Conservation (phyloP, 2,888 invertebrate species). For the Hecatera dysodea region DNA sequence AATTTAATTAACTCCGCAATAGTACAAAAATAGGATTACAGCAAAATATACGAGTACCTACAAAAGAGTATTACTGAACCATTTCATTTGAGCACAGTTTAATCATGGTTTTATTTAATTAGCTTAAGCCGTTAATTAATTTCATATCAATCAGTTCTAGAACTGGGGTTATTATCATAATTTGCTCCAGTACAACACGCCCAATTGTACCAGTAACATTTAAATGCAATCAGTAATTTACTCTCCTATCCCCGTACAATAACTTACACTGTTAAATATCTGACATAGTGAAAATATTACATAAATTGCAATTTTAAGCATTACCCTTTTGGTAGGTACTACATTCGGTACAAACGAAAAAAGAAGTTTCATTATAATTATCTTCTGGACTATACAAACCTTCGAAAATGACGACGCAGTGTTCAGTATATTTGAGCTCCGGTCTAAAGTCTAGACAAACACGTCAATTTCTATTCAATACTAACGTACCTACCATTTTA, state of each 20-base stretch:
- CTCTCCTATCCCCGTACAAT: background rate
- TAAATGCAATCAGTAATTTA: conserved; percentile 2
- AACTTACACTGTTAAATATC: background rate
- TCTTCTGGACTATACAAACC: conserved; percentile 1
- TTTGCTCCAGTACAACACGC: conserved; percentile 15
- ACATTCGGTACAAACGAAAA: background rate
- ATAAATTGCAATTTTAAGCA: background rate
- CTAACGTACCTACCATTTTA: conserved; percentile 14
- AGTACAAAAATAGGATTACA: background rate
- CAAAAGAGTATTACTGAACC: background rate
- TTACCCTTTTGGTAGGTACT: background rate
- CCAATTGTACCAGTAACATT: conserved; percentile 26
- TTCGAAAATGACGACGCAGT: conserved; percentile 5
- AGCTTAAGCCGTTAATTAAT: conserved; percentile 20
- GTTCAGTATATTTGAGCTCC: conserved; percentile 27
- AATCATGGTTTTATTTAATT: conserved; percentile 21
- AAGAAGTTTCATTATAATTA: background rate
- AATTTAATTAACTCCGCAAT: background rate
- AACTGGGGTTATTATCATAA: conserved; percentile 38
- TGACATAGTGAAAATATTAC: background rate
- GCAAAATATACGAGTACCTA: background rate
- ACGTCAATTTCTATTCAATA: conserved; percentile 25
- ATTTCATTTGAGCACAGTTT: background rate
- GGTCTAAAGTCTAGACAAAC: conserved; percentile 28
- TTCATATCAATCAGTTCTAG: conserved; percentile 24